Evolutionary conservation across 23 tunicate species (phyloP), one percentile per base, ranked within the genome.

Genomic region (Ascidia mentula): DNA sequence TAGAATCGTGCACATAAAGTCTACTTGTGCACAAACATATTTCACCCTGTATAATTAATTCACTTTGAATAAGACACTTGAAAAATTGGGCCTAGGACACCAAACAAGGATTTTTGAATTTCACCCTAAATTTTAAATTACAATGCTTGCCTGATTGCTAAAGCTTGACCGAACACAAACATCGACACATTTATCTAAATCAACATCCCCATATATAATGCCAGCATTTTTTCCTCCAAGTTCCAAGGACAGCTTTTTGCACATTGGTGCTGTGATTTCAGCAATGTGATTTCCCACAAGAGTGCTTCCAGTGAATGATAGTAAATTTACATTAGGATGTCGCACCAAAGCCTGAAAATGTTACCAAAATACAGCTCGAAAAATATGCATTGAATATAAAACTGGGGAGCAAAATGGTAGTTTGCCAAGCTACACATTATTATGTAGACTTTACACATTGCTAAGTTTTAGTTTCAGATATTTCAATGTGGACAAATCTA

Each of bases 171-270:
- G 65, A 18, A 88, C 84, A 40, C 80, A 73, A 30, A 74, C 74
- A 15, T 40, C 40, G 0, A 88, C 69, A 78, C 87, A 80, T 0
- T 72, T 38, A 1, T 88, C 89, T 36, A 94, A 0, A 72, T 94
- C 84, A 6, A 79, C 87, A 80, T 88, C 98, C 5, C 80, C 90
- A 84, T 88, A 94, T 0, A 94, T 71, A 36, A 94, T 40, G 0
- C 90, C 93, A 31, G 98, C 82, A 76, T 94, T 94, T 84, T 94
- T 94, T 6, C 98, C 98, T 26, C 98, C 98, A 26, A 94, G 76
- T 72, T 94, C 98, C n/a, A 94, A 79, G 5, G 98, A 88, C 20
- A 88, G 33, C 38, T 88, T 84, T 61, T 94, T 94, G 37, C 81
- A 76, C 38, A 46, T 73, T 0, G 90, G 90, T 13, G 98, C 94